Conservation (phyloP, 1,140 invertebrate genomes). For the Drosophila sulfurigaster region DNA sequence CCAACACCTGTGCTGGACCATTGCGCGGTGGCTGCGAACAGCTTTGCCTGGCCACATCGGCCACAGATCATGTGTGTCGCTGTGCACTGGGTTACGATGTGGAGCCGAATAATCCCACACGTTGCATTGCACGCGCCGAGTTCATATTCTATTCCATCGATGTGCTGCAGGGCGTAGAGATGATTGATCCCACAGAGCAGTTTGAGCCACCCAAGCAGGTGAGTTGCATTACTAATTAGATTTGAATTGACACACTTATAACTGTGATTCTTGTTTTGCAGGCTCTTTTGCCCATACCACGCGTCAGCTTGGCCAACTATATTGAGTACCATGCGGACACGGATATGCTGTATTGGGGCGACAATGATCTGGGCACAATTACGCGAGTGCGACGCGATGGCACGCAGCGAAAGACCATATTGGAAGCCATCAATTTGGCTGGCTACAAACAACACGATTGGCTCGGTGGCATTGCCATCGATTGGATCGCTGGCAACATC, state of each 20-base stretch:
- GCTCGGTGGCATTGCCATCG: constrained; percentile 89
- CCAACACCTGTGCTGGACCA: constrained; percentile 86
- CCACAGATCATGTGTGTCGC: constrained; percentile 87
- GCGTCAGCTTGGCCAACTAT: constrained; percentile 90
- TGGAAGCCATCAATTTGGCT: constrained; percentile 86
- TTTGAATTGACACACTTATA: neutral
- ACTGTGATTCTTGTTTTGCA: constrained; percentile 18
- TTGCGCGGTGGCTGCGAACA: constrained; percentile 90
- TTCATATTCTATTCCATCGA: constrained; percentile 92
- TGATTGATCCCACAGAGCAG: constrained; percentile 81
- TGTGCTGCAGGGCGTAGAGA: constrained; percentile 90
- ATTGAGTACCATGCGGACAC: constrained; percentile 91
- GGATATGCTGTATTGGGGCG: constrained; percentile 92
- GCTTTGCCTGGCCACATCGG: constrained; percentile 90
- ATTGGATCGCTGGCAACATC: constrained; percentile 94
- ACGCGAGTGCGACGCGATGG: constrained; percentile 92
- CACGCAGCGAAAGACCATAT: constrained; percentile 87
- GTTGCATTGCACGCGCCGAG: constrained; percentile 87
- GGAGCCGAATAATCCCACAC: constrained; percentile 85
- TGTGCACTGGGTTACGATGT: constrained; percentile 91
- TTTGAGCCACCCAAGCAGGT: constrained; percentile 64
- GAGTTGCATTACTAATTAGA: neutral
- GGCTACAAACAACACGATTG: constrained; percentile 77
- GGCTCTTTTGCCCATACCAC: constrained; percentile 91
- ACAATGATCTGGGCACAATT: constrained; percentile 90